Percentiles rank a stretch among this genome's conserved stretches.
Evolutionary conservation across 2,888 invertebrate species (phyloP).

Genomic region (Polyommatus icarus): DNA sequence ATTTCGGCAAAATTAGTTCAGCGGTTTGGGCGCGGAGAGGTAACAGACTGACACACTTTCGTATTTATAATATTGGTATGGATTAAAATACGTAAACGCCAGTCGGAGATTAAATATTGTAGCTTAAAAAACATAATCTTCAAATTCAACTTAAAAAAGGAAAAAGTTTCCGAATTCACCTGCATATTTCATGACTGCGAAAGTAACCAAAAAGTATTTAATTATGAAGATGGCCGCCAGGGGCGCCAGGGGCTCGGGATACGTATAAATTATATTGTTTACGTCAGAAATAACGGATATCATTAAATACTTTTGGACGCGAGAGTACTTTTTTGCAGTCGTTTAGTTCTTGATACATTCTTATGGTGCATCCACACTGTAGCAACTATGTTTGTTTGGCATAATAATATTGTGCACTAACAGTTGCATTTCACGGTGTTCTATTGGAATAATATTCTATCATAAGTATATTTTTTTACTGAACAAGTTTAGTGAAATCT

Average conservation of each 20-base stretch:
- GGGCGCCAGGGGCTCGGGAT: not conserved
- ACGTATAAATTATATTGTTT: constrained; percentile 15
- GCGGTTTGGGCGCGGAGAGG: no score
- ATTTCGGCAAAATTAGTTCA: no score
- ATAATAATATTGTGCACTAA: not conserved
- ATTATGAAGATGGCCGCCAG: constrained; percentile 8
- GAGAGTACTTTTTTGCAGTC: constrained; percentile 20
- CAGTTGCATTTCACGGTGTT: no score
- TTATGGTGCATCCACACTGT: not conserved
- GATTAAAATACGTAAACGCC: not conserved
- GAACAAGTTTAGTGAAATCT: no score
- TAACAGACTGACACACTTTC: no score
- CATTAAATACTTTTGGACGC: constrained; percentile 23
- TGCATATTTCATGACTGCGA: constrained; percentile 16
- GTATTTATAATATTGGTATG: no score
- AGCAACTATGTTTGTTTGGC: not conserved
- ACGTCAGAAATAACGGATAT: constrained; percentile 18
- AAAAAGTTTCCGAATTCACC: constrained; percentile 16
- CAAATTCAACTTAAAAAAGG: not conserved
- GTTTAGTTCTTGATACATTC: not conserved
- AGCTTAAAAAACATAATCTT: not conserved
- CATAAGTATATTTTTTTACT: not conserved
- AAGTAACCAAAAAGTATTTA: constrained; percentile 24
- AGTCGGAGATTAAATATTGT: not conserved
- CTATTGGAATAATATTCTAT: no score